These are phyloP conservation scores for Hypocryptadius cinnamomeus DNA, from an alignment of 2,113 vertebrate genomes.

Conservation along the genomic window DNA sequence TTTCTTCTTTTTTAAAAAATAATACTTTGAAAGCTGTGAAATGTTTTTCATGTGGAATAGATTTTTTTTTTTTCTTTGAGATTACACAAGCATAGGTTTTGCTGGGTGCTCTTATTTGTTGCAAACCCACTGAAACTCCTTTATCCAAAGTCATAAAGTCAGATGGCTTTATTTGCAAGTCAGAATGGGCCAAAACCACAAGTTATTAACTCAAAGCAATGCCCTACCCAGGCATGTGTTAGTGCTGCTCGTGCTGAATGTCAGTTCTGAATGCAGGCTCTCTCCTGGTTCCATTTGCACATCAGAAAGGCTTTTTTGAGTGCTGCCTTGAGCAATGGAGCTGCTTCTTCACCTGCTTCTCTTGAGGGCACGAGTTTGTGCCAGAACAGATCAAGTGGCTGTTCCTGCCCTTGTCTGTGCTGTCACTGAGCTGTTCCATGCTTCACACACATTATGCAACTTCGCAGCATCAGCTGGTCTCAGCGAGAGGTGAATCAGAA, in stretches of 20 bases:
- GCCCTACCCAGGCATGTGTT: fast-evolving
- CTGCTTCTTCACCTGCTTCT: neutral
- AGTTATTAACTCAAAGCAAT: neutral
- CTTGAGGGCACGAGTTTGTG: neutral
- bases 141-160: neutral
- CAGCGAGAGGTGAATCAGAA: neutral
- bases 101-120: neutral
- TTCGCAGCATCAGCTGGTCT: neutral
- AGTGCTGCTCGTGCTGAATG: fast-evolving
- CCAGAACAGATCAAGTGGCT: neutral
- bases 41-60: neutral
- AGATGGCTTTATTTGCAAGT: neutral
- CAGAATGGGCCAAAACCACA: neutral
- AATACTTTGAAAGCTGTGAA: neutral
- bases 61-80: no score
- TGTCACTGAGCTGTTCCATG: neutral
- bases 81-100: neutral
- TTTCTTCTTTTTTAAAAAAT: neutral
- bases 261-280: neutral
- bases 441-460: neutral
- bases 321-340: neutral
- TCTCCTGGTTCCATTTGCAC: neutral
- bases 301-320: neutral
- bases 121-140: neutral
- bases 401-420: neutral